Conservation (phyloP, 2,888 invertebrate species). For the Anthophora plumipes region DNA sequence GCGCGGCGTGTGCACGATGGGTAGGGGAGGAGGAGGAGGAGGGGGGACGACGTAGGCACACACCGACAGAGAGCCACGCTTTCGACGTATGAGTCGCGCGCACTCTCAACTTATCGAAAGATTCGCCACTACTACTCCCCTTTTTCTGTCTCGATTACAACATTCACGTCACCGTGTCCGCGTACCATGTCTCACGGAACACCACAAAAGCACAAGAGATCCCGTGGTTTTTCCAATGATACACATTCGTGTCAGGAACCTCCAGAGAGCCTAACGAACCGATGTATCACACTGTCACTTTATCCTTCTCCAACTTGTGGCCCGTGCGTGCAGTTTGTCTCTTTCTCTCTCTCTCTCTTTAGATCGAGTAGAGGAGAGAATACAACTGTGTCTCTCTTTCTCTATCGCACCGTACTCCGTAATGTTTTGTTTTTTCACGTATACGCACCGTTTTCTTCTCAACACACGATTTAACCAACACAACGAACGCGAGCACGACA, state of each 20-base stretch:
- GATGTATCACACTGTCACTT: conserved; percentile 43
- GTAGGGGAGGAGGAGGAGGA: too few species aligned
- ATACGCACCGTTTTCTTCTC: conserved; percentile 17
- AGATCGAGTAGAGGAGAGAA: conserved; percentile 30
- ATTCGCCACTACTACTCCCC: conserved; percentile 8
- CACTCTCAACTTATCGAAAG: conserved; percentile 35
- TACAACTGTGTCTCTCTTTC: conserved; percentile 11
- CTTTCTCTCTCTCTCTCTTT: too few species aligned
- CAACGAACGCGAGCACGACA: not conserved
- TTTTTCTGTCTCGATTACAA: not conserved
- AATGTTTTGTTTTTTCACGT: conserved; percentile 47
- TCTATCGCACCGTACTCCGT: not conserved
- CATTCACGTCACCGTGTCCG: not conserved
- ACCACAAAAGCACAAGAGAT: not conserved
- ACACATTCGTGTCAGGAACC: conserved; percentile 50
- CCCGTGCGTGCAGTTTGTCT: conserved; percentile 47
- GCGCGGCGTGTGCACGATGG: conserved; percentile 43
- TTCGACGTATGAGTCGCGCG: conserved; percentile 39
- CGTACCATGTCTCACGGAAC: not conserved
- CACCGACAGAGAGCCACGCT: conserved; percentile 46
- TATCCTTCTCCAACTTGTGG: conserved; percentile 33
- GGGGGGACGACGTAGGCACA: conserved; percentile 32
- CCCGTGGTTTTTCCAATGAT: conserved; percentile 4
- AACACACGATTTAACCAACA: not conserved
- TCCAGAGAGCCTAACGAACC: conserved; percentile 25